These are phyloP conservation scores for Nycteola revayana DNA, from an alignment of 2,888 invertebrate species.

Conservation along the genomic window DNA sequence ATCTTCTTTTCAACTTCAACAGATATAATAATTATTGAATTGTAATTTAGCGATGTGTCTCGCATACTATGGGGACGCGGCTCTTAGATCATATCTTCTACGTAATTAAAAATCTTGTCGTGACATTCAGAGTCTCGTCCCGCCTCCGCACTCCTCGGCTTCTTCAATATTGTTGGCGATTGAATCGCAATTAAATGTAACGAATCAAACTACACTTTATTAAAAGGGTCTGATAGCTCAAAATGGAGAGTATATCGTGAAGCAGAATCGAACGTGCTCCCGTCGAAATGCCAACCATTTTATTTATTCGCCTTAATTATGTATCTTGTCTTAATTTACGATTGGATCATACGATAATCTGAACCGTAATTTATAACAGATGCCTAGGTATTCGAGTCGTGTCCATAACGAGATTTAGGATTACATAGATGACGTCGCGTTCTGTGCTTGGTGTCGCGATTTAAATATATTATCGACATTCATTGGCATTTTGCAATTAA, in stretches of 20 bases:
- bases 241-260: conserved; percentile 65
- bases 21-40: conserved; percentile 74
- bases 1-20: conserved; percentile 35
- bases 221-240: conserved; percentile 75
- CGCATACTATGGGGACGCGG: conserved; percentile 64
- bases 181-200: conserved; percentile 80
- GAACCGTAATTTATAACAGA: conserved; percentile 77
- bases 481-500: conserved; percentile 77
- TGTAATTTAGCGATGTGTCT: conserved; percentile 74
- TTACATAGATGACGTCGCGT: conserved; percentile 65
- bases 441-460: conserved; percentile 57
- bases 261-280: conserved; percentile 78
- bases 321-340: conserved; percentile 83
- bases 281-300: conserved; percentile 82
- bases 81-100: conserved; percentile 78
- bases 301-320: conserved; percentile 82
- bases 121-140: conserved; percentile 78
- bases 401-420: conserved; percentile 81
- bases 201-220: conserved; percentile 80
- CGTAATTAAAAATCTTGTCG: conserved; percentile 83
- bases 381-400: conserved; percentile 76
- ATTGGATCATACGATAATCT: conserved; percentile 82
- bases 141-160: conserved; percentile 74
- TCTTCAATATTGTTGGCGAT: conserved; percentile 79
- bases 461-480: conserved; percentile 74